Percentiles rank a stretch among this genome's conserved stretches.
Evolutionary conservation across 2,797 vertebrate genomes (phyloP).

Genomic region (Arctocebus calabarensis): DNA sequence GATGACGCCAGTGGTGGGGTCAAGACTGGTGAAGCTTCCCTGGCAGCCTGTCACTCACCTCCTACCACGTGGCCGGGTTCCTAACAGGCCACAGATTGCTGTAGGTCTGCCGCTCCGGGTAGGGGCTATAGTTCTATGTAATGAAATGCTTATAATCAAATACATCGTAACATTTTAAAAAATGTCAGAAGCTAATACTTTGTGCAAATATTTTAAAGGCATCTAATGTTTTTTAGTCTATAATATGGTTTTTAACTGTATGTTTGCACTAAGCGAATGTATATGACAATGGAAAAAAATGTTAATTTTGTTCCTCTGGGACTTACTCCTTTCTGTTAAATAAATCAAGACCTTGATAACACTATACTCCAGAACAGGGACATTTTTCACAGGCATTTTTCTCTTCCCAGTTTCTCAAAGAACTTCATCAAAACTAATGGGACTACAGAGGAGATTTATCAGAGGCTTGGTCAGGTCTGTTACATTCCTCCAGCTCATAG

Average conservation of each 20-base stretch:
- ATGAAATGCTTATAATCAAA: neutral
- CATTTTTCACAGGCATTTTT: constrained; percentile 75
- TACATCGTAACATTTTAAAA: neutral
- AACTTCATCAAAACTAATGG: constrained; percentile 79
- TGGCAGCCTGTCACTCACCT: too few species aligned
- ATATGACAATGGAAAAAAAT: constrained; percentile 28
- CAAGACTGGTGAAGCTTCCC: too few species aligned
- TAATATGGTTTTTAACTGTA: neutral
- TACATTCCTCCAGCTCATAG: constrained; percentile 60
- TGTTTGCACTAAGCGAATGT: constrained; percentile 41
- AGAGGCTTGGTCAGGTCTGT: constrained; percentile 62
- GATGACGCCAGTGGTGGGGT: too few species aligned
- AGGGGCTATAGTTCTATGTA: neutral
- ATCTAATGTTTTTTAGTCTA: neutral
- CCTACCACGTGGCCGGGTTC: too few species aligned
- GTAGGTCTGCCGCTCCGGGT: too few species aligned
- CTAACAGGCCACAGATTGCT: too few species aligned
- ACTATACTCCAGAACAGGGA: constrained; percentile 46
- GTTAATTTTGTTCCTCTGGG: constrained; percentile 29
- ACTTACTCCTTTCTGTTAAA: constrained; percentile 60
- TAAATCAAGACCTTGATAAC: constrained; percentile 75
- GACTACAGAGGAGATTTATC: constrained; percentile 79
- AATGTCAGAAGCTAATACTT: neutral
- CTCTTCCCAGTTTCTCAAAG: constrained; percentile 74
- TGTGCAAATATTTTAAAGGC: constrained; percentile 16